phyloP scores from a whole-genome alignment of 2,888 invertebrate species.

The Tanytarsus gracilentus region DNA sequence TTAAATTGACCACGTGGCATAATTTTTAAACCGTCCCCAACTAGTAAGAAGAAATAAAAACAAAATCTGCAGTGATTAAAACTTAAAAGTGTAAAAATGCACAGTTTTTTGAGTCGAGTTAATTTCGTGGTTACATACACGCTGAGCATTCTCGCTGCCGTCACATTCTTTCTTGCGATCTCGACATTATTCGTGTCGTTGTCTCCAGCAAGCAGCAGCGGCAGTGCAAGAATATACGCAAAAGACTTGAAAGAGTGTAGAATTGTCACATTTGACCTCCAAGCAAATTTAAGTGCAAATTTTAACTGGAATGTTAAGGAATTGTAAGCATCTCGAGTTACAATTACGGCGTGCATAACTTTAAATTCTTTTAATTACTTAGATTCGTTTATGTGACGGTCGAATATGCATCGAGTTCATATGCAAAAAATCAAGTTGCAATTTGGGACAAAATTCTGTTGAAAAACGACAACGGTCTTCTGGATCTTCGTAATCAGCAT shows the following conservation, averaged over 20 bases:
- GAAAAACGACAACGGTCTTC: not conserved
- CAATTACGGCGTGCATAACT: not conserved
- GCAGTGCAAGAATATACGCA: not conserved
- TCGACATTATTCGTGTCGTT: too few species aligned
- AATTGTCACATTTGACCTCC: not conserved
- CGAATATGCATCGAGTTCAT: not conserved
- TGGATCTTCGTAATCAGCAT: not conserved
- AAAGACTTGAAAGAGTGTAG: not conserved
- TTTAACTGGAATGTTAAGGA: slow-evolving; percentile 3
- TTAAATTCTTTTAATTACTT: not conserved
- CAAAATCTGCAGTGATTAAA: not conserved
- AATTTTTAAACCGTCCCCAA: not conserved
- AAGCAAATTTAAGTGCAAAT: not conserved
- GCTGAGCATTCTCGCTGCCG: not conserved
- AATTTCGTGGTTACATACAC: not conserved
- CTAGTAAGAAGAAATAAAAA: not conserved
- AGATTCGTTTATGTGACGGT: not conserved
- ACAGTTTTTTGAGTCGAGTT: not conserved
- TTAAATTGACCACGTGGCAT: not conserved
- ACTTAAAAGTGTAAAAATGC: not conserved
- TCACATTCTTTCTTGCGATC: not conserved
- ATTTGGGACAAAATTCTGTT: not conserved
- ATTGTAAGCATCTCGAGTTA: not conserved
- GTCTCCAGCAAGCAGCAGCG: not conserved
- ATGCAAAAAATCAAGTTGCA: not conserved